Evolutionary conservation across 2,888 invertebrate genomes (phyloP), one percentile per base, ranked within the genome.

Genomic region (Cataglyphis altisquamis): DNA sequence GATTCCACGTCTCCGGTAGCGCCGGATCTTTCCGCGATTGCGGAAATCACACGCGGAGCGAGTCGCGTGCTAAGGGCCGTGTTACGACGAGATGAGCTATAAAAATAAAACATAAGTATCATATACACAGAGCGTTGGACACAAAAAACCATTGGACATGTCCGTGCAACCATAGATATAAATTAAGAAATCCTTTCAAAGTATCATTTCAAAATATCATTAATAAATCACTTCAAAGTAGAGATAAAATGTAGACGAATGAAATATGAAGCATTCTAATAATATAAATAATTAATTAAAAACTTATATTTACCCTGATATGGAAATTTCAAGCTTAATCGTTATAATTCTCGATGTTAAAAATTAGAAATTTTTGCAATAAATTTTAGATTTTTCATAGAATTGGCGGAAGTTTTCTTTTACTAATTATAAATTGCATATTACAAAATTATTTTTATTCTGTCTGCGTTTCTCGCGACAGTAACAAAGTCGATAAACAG

Each of bases 31-130:
- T 45, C n/a, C 41, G 55, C 39, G 57, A 67, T 66, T 52, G 74
- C 75, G 52, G 32, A 74, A 82, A 75, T 41, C 66, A 32, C 73
- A 41, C 82, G 15, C 73, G 52, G 52, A 41, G 41, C 55, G 66
- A 57, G 75, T 75, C 78, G 78, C 78, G 78, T 70, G 78, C 78
- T 80, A 12, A 62, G 68, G 45, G 15, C 64, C 12, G 36, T 5
- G 29, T 18, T 18, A 12, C 10, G 77, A 21, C 41, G 64, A 21
- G 12, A 75, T n/a, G 55, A 66, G n/a, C 15, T 9, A 48, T 29
- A 55, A 66, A n/a, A 29, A 9, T 66, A 25, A 77, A 55, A 39
- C 15, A 18, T 62, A 32, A 45, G n/a, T 18, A 18, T 9, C 21
- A 15, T 1, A 60, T 18, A 21, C 29, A 0, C 39, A n/a, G n/a